Base-by-base conservation (phyloP, 2,797 vertebrate genomes). In the Sus cebifrons region DNA sequence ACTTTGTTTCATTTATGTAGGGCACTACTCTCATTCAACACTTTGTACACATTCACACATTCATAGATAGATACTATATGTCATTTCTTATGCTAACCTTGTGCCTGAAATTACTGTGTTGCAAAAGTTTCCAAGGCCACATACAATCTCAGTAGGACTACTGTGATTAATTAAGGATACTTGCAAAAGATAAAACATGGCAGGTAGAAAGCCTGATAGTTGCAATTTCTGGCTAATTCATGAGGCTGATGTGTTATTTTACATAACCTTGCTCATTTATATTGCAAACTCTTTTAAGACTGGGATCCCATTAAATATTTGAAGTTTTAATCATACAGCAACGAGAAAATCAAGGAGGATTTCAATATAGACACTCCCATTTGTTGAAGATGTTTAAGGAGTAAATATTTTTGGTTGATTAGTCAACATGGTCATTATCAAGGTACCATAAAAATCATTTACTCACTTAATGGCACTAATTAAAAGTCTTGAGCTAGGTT, bases 311-410 rank as follows among this genome's bases (percentile, higher is more conserved):
- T 75, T 70, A 56, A 54, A n/a, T 44, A 68, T 16, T 5, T 89
- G 21, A 90, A 90, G 40, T 71, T 85, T 87, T 78, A 95, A 88
- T 52, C 49, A 73, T 29, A 75, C 25, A 81, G 21, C 64, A 85
- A 49, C 23, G 73, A 77, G 21, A 74, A 96, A 94, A 91, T 83
- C 0, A 18, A 78, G 10, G 15, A 64, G 5, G 7, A 88, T 91
- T 92, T 94, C 71, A 89, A 75, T 64, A 77, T 20, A 96, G n/a
- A 78, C 16, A 86, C 5, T 88, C 25, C n/a, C 40, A 82, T 67
- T 85, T 86, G 23, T 36, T 78, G 73, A 88, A 32, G 54, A 83
- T 54, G 40, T 94, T 79, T 93, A 83, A 60, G 58, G 27, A 95
- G 52, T 86, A 82, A 95, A 60, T 36, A 60, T 36, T 94, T 77